Base-by-base conservation (phyloP, 2,797 vertebrate species). In the Saguinus oedipus region DNA sequence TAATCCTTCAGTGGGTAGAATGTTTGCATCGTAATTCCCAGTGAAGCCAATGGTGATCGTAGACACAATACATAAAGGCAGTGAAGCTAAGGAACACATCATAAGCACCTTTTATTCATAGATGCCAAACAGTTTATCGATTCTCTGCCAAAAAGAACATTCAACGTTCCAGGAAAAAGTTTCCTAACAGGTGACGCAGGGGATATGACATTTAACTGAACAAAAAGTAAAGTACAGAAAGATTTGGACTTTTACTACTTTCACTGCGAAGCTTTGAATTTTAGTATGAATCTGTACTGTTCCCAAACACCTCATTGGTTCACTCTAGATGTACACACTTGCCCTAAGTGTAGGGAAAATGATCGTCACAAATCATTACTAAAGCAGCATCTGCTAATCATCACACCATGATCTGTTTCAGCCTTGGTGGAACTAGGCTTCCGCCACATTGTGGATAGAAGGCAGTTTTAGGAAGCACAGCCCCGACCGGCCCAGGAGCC, bases 401-500 rank as follows among this genome's bases (percentile, higher is more conserved):
- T n/a, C 78, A 30, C 12, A 2, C 44, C 17, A 4, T 17, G 39
- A 27, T 36, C n/a, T 17, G 0, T 24, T 33, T 59, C 80, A 27
- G 39, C 72, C 76, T 39, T 30, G 3, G 20, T 14, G 59, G n/a
- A 1, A 44, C 36, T 1, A 30, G 46, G 36, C 39, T 17, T 2
- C 0, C 4, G 30, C 61, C 70, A 30, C 24, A 0, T n/a, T 11
- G 2, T 20, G 30, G 55, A 46, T 0, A 42, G 46, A 7, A 30
- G 20, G 2, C 9, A 3, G 20, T 46, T 4, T 39, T 80, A 57
- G 79, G 50, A 59, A 8, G 6, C 22, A 13, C 5, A 10, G 6
- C 26, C 42, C 36, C 0, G 2, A 15, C 26, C 0, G 2, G 24
- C 36, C 10, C 0, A 11, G 48, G 19, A 12, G 1, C 22, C 11